Evolutionary conservation across 1,140 invertebrate species (phyloP).

Genomic region (Cardiocondyla obscurior): DNA sequence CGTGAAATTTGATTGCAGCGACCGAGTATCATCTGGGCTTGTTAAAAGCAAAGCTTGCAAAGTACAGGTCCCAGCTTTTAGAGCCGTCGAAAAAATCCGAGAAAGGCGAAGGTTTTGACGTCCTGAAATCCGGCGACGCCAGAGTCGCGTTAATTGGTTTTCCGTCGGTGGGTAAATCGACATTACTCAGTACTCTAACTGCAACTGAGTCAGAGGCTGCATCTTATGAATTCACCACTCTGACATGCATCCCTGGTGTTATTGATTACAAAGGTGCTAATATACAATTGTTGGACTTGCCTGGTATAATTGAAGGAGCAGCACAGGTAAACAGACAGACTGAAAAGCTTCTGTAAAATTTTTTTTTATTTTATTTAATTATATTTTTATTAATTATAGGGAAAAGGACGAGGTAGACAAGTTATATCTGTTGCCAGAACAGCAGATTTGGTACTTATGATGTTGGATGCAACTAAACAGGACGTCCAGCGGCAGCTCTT

Average conservation of each 20-base stretch:
- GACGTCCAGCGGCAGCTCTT: slow-evolving; percentile 96
- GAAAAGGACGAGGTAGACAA: slow-evolving; percentile 85
- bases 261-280: slow-evolving; percentile 99
- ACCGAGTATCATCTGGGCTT: slow-evolving; percentile 99
- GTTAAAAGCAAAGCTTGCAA: slow-evolving; percentile 99
- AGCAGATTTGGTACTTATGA: slow-evolving; percentile 98
- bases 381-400: slow-evolving; percentile 65
- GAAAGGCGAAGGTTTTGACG: slow-evolving; percentile 99
- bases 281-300: slow-evolving; percentile 98
- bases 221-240: slow-evolving; percentile 99
- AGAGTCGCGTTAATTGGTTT: slow-evolving; percentile 99
- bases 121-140: slow-evolving; percentile 99
- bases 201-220: slow-evolving; percentile 98
- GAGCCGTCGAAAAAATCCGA: slow-evolving; percentile 98
- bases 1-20: slow-evolving; percentile 86
- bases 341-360: not conserved
- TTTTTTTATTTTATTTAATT: too few relatives aligned
- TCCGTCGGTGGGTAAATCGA: slow-evolving; percentile 98
- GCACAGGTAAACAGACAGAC: slow-evolving; percentile 86
- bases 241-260: slow-evolving; percentile 99
- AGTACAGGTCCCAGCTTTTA: slow-evolving; percentile 97
- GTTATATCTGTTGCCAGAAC: slow-evolving; percentile 98
- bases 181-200: slow-evolving; percentile 95
- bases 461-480: slow-evolving; percentile 98
- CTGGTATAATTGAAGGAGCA: slow-evolving; percentile 98